These are phyloP conservation scores for Lasioglossum baleicum DNA, from an alignment of 1,140 invertebrate species.

Conservation along the genomic window DNA sequence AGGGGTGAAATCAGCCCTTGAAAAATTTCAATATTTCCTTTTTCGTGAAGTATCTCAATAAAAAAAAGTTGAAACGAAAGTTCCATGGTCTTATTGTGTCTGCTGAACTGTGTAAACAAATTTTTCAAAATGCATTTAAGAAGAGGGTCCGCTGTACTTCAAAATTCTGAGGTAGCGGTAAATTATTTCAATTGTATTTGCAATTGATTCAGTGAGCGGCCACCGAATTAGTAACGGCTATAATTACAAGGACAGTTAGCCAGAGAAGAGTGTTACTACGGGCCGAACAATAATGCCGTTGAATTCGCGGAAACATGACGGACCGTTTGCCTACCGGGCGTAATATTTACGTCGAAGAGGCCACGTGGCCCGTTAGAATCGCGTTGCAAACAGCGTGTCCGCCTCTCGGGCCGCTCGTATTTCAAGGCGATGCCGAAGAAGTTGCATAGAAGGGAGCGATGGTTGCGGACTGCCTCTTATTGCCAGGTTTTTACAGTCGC, in stretches of 20 bases:
- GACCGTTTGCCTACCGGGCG: conserved; percentile 37
- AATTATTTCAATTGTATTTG: too few species aligned
- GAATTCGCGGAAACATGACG: conserved; percentile 34
- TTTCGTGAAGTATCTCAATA: too few species aligned
- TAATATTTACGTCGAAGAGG: conserved; percentile 44
- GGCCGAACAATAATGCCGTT: not conserved
- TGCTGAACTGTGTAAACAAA: too few species aligned
- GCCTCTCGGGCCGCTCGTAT: conserved; percentile 27
- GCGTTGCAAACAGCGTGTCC: conserved; percentile 4
- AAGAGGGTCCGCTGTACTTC: too few species aligned
- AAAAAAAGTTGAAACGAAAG: too few species aligned
- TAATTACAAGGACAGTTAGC: not conserved
- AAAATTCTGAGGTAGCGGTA: too few species aligned
- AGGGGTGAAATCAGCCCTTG: too few species aligned
- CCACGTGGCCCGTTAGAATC: conserved; percentile 58
- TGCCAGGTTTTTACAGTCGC: conserved; percentile 43
- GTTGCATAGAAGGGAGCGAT: conserved; percentile 59
- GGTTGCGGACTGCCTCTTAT: conserved; percentile 34
- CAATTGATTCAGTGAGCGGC: too few species aligned
- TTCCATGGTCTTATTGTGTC: too few species aligned
- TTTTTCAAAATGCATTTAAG: too few species aligned
- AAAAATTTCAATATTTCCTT: too few species aligned
- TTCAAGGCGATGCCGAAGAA: conserved; percentile 54
- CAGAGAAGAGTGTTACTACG: not conserved
- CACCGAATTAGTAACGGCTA: too few species aligned